phyloP scores from a whole-genome alignment of 2,888 invertebrate genomes.

The Eilema griseolum region DNA sequence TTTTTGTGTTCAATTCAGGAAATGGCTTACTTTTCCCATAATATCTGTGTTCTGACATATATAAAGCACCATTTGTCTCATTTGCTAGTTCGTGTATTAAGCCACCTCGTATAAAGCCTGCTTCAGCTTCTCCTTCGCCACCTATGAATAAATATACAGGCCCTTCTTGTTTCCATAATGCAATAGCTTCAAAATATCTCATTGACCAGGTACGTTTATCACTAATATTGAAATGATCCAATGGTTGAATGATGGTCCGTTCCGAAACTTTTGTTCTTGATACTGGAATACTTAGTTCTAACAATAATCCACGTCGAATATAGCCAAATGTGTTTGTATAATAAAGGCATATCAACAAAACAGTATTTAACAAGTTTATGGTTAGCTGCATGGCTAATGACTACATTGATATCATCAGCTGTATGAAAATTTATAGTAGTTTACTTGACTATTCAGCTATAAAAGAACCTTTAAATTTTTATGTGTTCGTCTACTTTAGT shows the following conservation, averaged over 20 bases:
- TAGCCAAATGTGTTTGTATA: slow-evolving; percentile 51
- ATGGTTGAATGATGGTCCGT: slow-evolving; percentile 63
- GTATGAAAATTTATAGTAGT: background rate
- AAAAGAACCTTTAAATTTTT: background rate
- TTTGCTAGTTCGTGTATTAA: slow-evolving; percentile 71
- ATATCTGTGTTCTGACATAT: slow-evolving; percentile 74
- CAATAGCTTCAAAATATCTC: slow-evolving; percentile 73
- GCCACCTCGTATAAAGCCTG: slow-evolving; percentile 65
- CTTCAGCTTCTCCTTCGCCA: slow-evolving; percentile 69
- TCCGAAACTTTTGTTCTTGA: slow-evolving; percentile 68
- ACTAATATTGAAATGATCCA: slow-evolving; percentile 71
- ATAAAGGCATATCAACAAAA: slow-evolving; percentile 48
- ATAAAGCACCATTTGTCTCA: slow-evolving; percentile 78
- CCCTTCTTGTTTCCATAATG: slow-evolving; percentile 67
- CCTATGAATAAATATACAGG: slow-evolving; percentile 75
- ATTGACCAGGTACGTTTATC: slow-evolving; percentile 71
- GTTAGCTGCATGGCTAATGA: background rate
- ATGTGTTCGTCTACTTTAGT: background rate
- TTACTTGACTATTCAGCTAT: background rate
- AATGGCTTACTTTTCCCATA: slow-evolving; percentile 77
- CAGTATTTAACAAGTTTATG: slow-evolving; percentile 47
- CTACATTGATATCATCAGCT: background rate
- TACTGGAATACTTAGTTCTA: background rate
- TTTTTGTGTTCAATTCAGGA: slow-evolving; percentile 59
- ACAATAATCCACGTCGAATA: slow-evolving; percentile 19